These are phyloP conservation scores for Gephyroberyx darwinii DNA, from an alignment of 2,797 vertebrate genomes.

Conservation along the genomic window DNA sequence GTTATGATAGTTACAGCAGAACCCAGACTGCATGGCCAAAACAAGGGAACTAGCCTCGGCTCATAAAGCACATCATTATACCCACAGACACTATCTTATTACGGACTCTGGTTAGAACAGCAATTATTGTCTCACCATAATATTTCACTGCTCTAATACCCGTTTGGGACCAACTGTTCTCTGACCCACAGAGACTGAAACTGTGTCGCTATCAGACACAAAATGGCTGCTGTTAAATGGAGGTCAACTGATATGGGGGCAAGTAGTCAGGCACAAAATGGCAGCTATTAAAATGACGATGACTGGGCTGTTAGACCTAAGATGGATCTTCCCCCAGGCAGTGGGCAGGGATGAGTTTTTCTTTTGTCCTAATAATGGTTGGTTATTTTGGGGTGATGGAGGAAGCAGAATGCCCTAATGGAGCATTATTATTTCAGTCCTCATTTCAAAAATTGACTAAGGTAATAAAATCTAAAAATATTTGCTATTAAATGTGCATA, in stretches of 20 bases:
- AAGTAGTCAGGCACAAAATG: conserved; percentile 43
- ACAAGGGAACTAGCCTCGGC: conserved; percentile 11
- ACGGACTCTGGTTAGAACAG: conserved; percentile 37
- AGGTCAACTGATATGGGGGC: conserved; percentile 51
- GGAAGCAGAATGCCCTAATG: background rate
- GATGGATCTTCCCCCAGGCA: conserved; percentile 13
- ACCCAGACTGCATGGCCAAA: background rate
- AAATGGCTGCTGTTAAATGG: conserved; percentile 53
- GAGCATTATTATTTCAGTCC: too few species aligned
- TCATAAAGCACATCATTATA: conserved; percentile 46
- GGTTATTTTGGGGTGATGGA: background rate
- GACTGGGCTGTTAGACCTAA: conserved; percentile 21
- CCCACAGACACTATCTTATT: conserved; percentile 29
- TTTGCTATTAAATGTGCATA: too few species aligned
- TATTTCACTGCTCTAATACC: conserved; percentile 58
- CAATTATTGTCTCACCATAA: conserved; percentile 53
- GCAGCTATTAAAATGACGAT: conserved; percentile 19
- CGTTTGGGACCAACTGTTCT: conserved; percentile 38
- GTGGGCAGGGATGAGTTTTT: background rate
- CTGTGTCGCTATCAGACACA: conserved; percentile 37
- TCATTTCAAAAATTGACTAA: too few species aligned
- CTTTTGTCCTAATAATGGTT: background rate
- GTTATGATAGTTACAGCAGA: conserved; percentile 14
- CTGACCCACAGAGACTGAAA: conserved; percentile 45
- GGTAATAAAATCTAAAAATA: too few species aligned